Percentiles rank a stretch among this genome's conserved stretches.
Evolutionary conservation across 2,113 vertebrate species (phyloP).

Genomic region (Corythoichthys intestinalis): DNA sequence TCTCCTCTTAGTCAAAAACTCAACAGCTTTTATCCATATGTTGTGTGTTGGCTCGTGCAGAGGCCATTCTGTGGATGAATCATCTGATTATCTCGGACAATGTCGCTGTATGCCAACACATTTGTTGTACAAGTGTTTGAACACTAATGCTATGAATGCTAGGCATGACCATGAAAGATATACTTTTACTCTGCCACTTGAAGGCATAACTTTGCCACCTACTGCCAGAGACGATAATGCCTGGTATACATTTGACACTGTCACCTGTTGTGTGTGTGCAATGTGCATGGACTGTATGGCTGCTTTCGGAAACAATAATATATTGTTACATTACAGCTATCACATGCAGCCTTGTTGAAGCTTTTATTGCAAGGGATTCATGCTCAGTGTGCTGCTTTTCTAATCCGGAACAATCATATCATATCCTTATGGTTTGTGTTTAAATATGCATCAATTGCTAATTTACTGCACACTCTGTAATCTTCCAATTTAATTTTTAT

Average conservation of each 20-base stretch:
- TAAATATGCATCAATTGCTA: constrained; percentile 17
- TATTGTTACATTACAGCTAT: too few relatives aligned
- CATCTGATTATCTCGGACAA: constrained; percentile 45
- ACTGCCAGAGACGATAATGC: constrained; percentile 18
- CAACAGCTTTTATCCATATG: constrained; percentile 14
- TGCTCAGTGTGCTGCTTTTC: constrained; percentile 17
- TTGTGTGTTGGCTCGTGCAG: constrained; percentile 21
- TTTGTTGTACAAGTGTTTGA: constrained; percentile 37
- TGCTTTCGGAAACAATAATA: neutral
- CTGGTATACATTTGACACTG: constrained; percentile 27
- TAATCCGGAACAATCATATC: constrained; percentile 17
- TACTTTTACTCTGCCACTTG: neutral
- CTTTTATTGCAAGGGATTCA: constrained; percentile 10
- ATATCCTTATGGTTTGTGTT: neutral
- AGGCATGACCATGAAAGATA: neutral
- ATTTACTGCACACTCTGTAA: neutral
- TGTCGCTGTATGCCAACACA: constrained; percentile 42
- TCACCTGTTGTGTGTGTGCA: constrained; percentile 39
- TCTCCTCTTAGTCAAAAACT: constrained; percentile 26
- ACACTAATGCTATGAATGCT: constrained; percentile 29
- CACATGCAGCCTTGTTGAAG: neutral
- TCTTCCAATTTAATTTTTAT: neutral
- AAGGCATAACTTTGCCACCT: constrained; percentile 28
- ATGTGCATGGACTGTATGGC: neutral
- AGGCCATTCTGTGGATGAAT: constrained; percentile 49